Evolutionary conservation across 2,113 vertebrate genomes (phyloP).

Genomic region (Centropus bengalensis): DNA sequence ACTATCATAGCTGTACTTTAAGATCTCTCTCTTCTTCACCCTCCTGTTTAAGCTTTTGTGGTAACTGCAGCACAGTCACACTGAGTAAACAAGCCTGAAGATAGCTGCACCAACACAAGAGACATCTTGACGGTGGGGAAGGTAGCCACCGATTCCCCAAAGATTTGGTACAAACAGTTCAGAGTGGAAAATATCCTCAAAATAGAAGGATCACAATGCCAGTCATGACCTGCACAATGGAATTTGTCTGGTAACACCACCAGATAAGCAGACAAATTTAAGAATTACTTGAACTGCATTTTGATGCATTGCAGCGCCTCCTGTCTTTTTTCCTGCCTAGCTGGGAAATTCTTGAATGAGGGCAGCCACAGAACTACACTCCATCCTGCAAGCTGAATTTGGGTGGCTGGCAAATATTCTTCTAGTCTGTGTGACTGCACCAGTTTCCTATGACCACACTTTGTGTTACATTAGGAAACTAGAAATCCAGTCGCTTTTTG

Average conservation of each 20-base stretch:
- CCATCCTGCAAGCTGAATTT: not conserved
- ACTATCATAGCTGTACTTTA: not conserved
- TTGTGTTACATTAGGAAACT: not conserved
- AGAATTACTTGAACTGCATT: not conserved
- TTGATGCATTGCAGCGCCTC: not conserved
- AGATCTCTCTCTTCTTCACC: not conserved
- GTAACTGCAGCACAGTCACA: not conserved
- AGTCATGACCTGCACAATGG: not conserved
- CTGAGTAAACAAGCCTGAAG: not conserved
- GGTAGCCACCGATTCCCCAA: not conserved
- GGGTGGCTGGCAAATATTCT: not conserved
- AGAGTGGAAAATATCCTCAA: not conserved
- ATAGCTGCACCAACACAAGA: not conserved
- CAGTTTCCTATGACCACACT: rapidly evolving
- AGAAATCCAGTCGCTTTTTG: not conserved
- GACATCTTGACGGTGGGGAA: not conserved
- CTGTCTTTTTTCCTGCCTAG: not conserved
- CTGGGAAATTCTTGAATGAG: not conserved
- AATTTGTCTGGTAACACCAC: not conserved
- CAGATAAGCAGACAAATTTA: not conserved
- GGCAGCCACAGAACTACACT: not conserved
- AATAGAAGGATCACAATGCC: not conserved
- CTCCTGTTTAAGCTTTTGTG: not conserved
- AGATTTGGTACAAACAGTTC: not conserved
- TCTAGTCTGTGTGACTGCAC: not conserved